Evolutionary conservation across 1,140 invertebrate genomes (phyloP), one percentile per base, ranked within the genome.

Genomic region (Agraylea sexmaculata): DNA sequence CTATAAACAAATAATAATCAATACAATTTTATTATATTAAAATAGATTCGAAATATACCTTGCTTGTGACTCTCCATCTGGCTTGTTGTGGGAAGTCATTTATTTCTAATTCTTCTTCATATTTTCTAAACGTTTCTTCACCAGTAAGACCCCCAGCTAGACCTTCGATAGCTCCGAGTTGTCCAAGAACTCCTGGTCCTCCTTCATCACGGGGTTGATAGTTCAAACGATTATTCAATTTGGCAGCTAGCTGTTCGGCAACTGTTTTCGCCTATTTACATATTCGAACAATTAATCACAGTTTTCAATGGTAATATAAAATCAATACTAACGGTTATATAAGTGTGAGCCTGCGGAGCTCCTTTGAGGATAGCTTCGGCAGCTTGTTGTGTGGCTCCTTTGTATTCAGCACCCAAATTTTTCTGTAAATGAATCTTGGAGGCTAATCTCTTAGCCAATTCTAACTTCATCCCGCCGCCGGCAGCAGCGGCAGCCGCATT

Each of bases 71-170:
- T 46, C 90, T 76, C 91, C 93, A 98, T 42, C 95, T 71, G 0
- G 94, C 93, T 60, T 96, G 93, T 51, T 99, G 95, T 15, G 95
- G 96, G 66, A 99, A 99, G 62, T 99, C 95, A 56, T 99, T 99
- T 51, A 99, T 99, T 65, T 99, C 96, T 36, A 99, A 70, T 62
- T 99, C 96, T 53, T 98, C 94, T 62, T 99, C 95, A 60, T 96
- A 99, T 53, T 96, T 96, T 44, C 80, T 70, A 69, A 87, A 87
- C 3, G 75, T 78, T 51, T 80, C 76, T 36, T 84, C 80, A 31
- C 69, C 69, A 2, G 75, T 79, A 2, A 72, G 68, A n/a, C 80
- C 74, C 17, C 75, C 75, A 43, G 80, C 80, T 6, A 77, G 70
- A 13, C 22, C 33, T 10, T 27, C 34, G 1, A 29, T 18, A 10